Percentiles rank a stretch among this genome's conserved stretches.
phyloP scores from a whole-genome alignment of 2,113 vertebrate species.

The Myrmecobius fasciatus region DNA sequence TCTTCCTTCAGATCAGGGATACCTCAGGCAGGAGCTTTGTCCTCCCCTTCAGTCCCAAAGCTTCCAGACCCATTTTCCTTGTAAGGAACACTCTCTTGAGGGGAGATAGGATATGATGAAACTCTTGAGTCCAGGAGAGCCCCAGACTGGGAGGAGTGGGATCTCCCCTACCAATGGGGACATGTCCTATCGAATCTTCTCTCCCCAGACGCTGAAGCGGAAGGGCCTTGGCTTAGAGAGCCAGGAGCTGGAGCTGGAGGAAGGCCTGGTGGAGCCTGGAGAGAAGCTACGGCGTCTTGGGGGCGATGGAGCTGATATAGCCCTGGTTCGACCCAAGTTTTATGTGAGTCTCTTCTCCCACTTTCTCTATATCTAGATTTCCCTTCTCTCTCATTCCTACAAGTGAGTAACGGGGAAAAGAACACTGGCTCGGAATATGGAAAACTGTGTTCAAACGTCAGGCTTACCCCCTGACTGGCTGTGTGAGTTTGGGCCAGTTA shows the following conservation, averaged over 20 bases:
- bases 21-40: background rate
- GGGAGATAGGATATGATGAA: background rate
- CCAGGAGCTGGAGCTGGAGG: conserved; percentile 89
- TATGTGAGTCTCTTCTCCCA: conserved; percentile 85
- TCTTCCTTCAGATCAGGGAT: background rate
- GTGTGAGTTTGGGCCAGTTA: background rate
- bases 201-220: conserved; percentile 90
- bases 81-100: background rate
- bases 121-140: background rate
- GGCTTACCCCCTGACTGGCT: background rate
- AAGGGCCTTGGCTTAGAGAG: conserved; percentile 91
- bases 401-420: background rate
- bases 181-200: background rate
- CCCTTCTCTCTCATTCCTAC: background rate
- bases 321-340: conserved; percentile 86
- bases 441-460: background rate
- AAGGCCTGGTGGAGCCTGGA: conserved; percentile 78
- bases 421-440: background rate
- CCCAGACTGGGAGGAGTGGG: background rate
- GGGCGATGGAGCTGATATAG: conserved; percentile 87
- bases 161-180: background rate
- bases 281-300: conserved; percentile 84
- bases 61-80: background rate
- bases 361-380: background rate
- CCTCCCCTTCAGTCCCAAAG: background rate